A percentile compares a stretch with the other conserved stretches of the same genome.
Conservation (phyloP, 1,140 invertebrate genomes). For the Dinoponera quadriceps region DNA sequence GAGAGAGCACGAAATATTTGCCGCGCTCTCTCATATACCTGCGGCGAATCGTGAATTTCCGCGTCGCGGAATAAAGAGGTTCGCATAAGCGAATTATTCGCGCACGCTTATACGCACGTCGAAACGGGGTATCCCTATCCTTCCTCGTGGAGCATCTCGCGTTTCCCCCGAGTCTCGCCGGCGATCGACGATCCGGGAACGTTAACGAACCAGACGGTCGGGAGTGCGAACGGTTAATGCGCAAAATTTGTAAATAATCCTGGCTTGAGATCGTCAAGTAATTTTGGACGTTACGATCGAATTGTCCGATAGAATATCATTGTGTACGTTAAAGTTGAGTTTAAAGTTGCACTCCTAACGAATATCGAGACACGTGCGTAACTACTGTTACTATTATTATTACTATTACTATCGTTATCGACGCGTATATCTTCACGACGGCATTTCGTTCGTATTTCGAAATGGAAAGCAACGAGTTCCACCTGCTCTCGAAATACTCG, state of each 20-base stretch:
- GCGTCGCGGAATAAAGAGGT: not conserved
- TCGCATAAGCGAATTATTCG: constrained; percentile 4
- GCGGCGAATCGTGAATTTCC: constrained; percentile 26
- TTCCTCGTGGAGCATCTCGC: not conserved
- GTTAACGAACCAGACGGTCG: not conserved
- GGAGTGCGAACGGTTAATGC: too few species aligned
- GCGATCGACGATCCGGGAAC: not conserved
- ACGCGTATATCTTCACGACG: constrained; percentile 8
- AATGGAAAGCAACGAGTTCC: constrained; percentile 44
- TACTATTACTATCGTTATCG: too few species aligned
- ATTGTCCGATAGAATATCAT: too few species aligned
- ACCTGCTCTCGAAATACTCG: not conserved
- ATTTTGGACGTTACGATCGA: too few species aligned
- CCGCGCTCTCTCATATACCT: not conserved
- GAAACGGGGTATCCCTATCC: not conserved
- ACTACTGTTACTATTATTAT: too few species aligned
- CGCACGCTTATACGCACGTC: constrained; percentile 15
- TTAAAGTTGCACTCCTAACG: too few species aligned
- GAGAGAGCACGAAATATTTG: constrained; percentile 26
- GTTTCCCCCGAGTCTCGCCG: not conserved
- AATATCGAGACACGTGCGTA: too few species aligned
- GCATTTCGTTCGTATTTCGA: constrained; percentile 11
- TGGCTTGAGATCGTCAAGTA: too few species aligned
- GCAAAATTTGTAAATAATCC: too few species aligned
- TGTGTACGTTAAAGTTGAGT: too few species aligned